These are phyloP conservation scores for Spatulosminthurus flaviceps DNA, from an alignment of 2,888 invertebrate species.

Conservation along the genomic window DNA sequence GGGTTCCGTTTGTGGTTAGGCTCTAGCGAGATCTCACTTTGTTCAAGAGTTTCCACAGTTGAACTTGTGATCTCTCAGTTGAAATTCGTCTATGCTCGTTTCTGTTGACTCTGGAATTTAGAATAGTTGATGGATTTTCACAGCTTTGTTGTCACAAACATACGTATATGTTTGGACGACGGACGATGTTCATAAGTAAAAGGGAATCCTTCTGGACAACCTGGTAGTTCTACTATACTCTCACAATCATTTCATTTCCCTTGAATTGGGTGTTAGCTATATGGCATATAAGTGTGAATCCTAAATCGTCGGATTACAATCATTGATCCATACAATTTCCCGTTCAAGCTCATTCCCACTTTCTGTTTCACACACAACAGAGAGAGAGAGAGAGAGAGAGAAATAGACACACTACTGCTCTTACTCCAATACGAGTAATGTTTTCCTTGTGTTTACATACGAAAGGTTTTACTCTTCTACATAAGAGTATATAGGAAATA, in stretches of 20 bases:
- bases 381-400: too few species aligned
- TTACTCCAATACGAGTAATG: background rate
- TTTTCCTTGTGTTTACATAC: conserved; percentile 29
- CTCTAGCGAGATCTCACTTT: background rate
- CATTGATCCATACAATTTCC: conserved; percentile 46
- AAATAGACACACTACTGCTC: background rate
- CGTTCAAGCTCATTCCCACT: conserved; percentile 15
- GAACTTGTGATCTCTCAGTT: background rate
- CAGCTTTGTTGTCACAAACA: conserved; percentile 34
- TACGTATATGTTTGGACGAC: background rate
- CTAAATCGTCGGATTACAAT: conserved; percentile 46
- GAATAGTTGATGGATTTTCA: conserved; percentile 48
- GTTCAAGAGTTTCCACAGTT: background rate
- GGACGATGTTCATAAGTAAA: background rate
- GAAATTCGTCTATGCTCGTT: background rate
- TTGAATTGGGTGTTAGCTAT: background rate
- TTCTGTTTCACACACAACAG: conserved; percentile 5
- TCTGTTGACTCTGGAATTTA: conserved; percentile 49
- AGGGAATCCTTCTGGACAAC: background rate
- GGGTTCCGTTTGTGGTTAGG: background rate
- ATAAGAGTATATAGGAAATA: too few species aligned
- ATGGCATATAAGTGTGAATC: conserved; percentile 1
- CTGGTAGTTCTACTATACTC: background rate
- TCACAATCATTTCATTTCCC: background rate
- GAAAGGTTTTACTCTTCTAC: background rate